Conservation (phyloP, 2,797 vertebrate genomes). For the Pampus argenteus region DNA sequence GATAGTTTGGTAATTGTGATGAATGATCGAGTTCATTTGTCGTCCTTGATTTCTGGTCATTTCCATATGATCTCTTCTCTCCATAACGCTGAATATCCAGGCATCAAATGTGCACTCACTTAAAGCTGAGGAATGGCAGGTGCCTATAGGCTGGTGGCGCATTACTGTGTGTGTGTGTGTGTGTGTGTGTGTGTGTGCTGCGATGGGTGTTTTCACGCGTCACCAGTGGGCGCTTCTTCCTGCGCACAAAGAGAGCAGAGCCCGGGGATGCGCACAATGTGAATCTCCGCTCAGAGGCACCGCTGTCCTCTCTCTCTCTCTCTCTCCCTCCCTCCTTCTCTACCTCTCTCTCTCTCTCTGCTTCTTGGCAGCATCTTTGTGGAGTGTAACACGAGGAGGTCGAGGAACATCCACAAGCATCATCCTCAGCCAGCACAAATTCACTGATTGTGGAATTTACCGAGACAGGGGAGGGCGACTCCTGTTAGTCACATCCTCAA, state of each 20-base stretch:
- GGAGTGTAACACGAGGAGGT: constrained; percentile 61
- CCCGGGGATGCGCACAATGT: constrained; percentile 78
- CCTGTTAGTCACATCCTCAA: constrained; percentile 25
- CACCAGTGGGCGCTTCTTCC: constrained; percentile 81
- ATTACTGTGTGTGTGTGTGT: constrained; percentile 55
- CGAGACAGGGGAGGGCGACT: constrained; percentile 26
- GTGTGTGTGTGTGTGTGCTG: constrained; percentile 11
- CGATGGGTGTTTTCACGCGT: constrained; percentile 74
- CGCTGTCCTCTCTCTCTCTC: constrained; percentile 53
- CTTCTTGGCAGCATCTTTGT: constrained; percentile 66
- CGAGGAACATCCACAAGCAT: constrained; percentile 40
- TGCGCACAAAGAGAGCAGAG: constrained; percentile 77
- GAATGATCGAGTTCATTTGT: neutral
- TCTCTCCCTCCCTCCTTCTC: constrained; percentile 5
- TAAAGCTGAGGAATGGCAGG: constrained; percentile 48
- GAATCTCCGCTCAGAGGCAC: constrained; percentile 71
- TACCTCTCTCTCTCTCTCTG: constrained; percentile 53
- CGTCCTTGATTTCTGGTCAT: too few species aligned
- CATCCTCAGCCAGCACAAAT: constrained; percentile 55
- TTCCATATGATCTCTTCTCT: neutral
- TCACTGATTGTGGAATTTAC: constrained; percentile 70
- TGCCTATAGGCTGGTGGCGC: constrained; percentile 72
- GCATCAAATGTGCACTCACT: constrained; percentile 17
- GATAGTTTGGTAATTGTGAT: neutral
- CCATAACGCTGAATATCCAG: neutral